Evolutionary conservation across 1,140 invertebrate species (phyloP).

Genomic region (Bombus vancouverensis): DNA sequence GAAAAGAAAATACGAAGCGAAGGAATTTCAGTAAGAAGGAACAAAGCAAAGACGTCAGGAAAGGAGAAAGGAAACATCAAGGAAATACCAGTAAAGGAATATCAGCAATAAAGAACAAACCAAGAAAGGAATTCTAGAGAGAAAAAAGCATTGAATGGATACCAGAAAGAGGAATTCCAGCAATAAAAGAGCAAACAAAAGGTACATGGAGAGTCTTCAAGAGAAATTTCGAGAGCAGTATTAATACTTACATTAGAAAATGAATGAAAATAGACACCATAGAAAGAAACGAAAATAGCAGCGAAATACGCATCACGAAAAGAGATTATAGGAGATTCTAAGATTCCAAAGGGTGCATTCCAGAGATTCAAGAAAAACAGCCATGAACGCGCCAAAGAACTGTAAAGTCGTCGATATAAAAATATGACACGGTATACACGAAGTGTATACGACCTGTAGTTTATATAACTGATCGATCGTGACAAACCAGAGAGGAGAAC

Average conservation of each 20-base stretch:
- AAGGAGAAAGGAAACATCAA: neutral
- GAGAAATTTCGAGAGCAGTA: too few relatives aligned
- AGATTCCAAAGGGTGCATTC: neutral
- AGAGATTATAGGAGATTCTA: neutral
- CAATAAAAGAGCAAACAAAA: neutral
- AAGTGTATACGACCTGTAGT: neutral
- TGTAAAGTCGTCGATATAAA: neutral
- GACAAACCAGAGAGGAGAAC: slow-evolving; percentile 24
- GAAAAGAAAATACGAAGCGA: neutral
- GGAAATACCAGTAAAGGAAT: too few relatives aligned
- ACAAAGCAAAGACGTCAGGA: neutral
- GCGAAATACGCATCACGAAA: too few relatives aligned
- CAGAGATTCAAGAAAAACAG: neutral
- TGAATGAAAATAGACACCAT: too few relatives aligned
- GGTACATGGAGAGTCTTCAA: too few relatives aligned
- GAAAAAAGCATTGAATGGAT: neutral
- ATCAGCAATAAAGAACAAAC: neutral
- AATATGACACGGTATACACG: neutral
- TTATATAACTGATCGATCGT: slow-evolving; percentile 19
- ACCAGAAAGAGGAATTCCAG: neutral
- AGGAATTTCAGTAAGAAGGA: neutral
- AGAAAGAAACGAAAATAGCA: too few relatives aligned
- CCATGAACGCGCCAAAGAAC: neutral
- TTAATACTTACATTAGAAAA: too few relatives aligned
- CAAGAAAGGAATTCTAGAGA: neutral